Evolutionary conservation across 2,888 invertebrate species (phyloP).

Genomic region (Eremobia ochroleuca): DNA sequence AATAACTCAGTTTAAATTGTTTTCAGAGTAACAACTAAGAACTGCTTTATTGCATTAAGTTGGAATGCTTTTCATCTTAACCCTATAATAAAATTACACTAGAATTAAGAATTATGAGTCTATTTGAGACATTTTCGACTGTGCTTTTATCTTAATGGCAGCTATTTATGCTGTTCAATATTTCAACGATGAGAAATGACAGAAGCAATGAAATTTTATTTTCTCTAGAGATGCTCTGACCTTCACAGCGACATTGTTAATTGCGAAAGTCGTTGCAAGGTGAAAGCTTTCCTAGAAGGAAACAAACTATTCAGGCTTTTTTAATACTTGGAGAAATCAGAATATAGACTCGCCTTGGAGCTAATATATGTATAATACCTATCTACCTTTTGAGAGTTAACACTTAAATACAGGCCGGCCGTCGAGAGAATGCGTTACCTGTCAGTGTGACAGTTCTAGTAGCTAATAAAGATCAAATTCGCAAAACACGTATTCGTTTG

Average conservation of each 20-base stretch:
- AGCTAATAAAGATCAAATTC: too few relatives aligned
- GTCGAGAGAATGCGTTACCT: too few relatives aligned
- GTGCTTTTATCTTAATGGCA: constrained; percentile 78
- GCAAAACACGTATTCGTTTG: too few relatives aligned
- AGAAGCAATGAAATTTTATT: constrained; percentile 63
- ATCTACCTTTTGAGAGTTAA: background rate
- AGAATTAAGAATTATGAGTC: constrained; percentile 78
- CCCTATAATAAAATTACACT: constrained; percentile 79
- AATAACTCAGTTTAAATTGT: constrained; percentile 90
- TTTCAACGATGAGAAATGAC: constrained; percentile 74
- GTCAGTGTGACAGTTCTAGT: too few relatives aligned
- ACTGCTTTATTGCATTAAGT: constrained; percentile 83
- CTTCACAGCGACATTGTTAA: constrained; percentile 49
- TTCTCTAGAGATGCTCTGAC: constrained; percentile 43
- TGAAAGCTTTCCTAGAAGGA: constrained; percentile 3
- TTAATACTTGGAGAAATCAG: background rate
- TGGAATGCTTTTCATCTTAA: constrained; percentile 83
- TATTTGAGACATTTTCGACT: constrained; percentile 73
- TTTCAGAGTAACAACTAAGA: constrained; percentile 80
- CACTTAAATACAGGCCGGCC: too few relatives aligned
- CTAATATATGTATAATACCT: background rate
- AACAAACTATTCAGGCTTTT: too few relatives aligned
- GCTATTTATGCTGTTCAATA: constrained; percentile 75
- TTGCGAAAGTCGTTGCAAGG: constrained; percentile 49
- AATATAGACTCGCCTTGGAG: background rate